phyloP scores from a whole-genome alignment of 2,888 invertebrate species.

The Agriopis marginaria region DNA sequence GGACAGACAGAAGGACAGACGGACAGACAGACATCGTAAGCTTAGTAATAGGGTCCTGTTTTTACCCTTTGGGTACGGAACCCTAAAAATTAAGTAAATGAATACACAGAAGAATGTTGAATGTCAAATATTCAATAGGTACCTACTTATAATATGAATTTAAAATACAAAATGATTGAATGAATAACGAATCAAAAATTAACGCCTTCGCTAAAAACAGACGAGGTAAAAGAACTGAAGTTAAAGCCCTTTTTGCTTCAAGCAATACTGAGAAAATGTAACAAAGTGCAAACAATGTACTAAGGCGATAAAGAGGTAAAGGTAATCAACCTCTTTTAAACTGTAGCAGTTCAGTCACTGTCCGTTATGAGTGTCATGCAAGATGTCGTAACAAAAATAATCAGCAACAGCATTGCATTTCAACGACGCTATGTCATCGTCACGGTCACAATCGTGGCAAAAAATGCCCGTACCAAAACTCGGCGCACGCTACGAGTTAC shows the following conservation, averaged over 20 bases:
- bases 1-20: no score
- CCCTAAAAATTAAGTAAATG: no score
- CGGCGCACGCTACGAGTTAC: no score
- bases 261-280: slow-evolving; percentile 11
- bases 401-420: background rate
- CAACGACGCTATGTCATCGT: background rate
- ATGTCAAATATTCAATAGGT: no score
- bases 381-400: slow-evolving; percentile 12
- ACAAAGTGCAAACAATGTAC: slow-evolving; percentile 17
- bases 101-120: no score
- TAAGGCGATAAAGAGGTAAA: slow-evolving; percentile 8
- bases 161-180: background rate
- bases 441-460: no score
- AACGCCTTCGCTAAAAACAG: background rate
- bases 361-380: background rate
- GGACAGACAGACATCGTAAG: no score
- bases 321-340: slow-evolving; percentile 17
- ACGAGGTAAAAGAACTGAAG: slow-evolving; percentile 4
- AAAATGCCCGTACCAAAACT: no score
- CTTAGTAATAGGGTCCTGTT: no score
- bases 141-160: no score
- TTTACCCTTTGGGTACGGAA: no score
- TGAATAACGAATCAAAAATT: background rate
- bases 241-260: slow-evolving; percentile 10
- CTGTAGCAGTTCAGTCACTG: slow-evolving; percentile 4